Base-by-base conservation (phyloP, 2,113 vertebrate species). In the Protobothrops flavoviridis region DNA sequence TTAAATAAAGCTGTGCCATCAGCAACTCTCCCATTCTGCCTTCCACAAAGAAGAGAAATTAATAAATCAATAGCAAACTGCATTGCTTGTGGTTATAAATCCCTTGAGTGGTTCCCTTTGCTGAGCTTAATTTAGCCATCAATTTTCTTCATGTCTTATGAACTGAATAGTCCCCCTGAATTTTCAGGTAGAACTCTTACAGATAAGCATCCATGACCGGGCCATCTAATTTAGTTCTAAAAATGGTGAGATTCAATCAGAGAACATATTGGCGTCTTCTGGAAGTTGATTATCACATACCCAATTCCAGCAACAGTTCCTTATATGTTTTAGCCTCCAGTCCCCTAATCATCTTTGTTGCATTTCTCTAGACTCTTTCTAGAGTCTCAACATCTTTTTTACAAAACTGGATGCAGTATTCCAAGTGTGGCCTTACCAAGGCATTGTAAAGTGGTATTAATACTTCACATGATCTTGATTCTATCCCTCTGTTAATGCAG, bases 41-140 rank as follows among this genome's bases (percentile, higher is more conserved):
- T 74, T 92, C 43, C 87, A 81, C n/a, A 88, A 92, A 92, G 91
- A 61, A 69, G 55, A 92, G 91, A 89, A 92, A 89, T 89, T 89
- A 92, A 81, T 59, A 21, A 81, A 92, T 92, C 91, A 39, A 92
- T 92, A 92, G n/a, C 4, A 52, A 89, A 45, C 21, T 74, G 29
- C 91, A 45, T 57, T 53, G 45, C 11, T 81, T 43, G 61, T 26
- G 26, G 33, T 29, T 33, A 89, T 81, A 56, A 88, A 92, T 92
- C 74, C 91, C 87, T 33, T 56, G 59, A 69, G 61, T 74, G 45
- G 53, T 88, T 88, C 61, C 61, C 24, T 55, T 55, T 29, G 33
- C 61, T 53, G 61, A 89, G 59, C 61, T 92, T 56, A 89, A 92
- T 89, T 89, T 81, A 89, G 61, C 50, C 61, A 92, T 89, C 89